Evolutionary conservation across 2,888 invertebrate genomes (phyloP).

Genomic region (Anthoptus insignis): DNA sequence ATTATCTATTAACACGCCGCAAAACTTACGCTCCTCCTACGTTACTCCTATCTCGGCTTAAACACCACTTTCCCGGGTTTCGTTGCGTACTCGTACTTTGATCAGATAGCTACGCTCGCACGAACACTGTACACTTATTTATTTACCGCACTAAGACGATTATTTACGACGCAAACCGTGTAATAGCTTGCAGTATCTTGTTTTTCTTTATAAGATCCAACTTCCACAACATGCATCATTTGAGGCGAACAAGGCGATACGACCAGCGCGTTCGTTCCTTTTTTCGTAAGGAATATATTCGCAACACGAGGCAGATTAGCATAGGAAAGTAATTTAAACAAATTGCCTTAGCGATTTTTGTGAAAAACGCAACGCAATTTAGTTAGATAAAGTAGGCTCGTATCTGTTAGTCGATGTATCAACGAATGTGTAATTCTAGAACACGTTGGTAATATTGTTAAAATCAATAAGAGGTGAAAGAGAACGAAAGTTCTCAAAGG

Average conservation of each 20-base stretch:
- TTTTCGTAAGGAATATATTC: constrained; percentile 71
- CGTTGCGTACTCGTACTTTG: constrained; percentile 68
- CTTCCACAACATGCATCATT: constrained; percentile 75
- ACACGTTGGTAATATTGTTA: too few species aligned
- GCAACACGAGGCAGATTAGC: constrained; percentile 76
- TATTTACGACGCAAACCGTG: constrained; percentile 82
- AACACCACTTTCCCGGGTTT: constrained; percentile 77
- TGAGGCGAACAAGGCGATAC: constrained; percentile 60
- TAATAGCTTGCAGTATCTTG: constrained; percentile 79
- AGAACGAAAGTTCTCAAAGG: too few species aligned
- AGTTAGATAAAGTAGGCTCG: constrained; percentile 65
- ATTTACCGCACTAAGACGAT: constrained; percentile 80
- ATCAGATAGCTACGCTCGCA: constrained; percentile 76
- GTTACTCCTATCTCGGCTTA: constrained; percentile 78
- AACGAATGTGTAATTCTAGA: constrained; percentile 32
- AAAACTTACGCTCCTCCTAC: constrained; percentile 76
- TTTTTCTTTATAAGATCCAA: constrained; percentile 68
- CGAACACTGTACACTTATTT: constrained; percentile 80
- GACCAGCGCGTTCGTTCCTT: constrained; percentile 62
- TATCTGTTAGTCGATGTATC: constrained; percentile 49
- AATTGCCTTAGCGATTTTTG: constrained; percentile 81
- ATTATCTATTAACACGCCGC: constrained; percentile 82
- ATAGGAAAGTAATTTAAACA: constrained; percentile 83
- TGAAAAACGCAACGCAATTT: constrained; percentile 70
- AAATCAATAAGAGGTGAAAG: too few species aligned